These are phyloP conservation scores for Minunthozetes semirufus DNA, from an alignment of 2,888 invertebrate genomes.

Conservation along the genomic window DNA sequence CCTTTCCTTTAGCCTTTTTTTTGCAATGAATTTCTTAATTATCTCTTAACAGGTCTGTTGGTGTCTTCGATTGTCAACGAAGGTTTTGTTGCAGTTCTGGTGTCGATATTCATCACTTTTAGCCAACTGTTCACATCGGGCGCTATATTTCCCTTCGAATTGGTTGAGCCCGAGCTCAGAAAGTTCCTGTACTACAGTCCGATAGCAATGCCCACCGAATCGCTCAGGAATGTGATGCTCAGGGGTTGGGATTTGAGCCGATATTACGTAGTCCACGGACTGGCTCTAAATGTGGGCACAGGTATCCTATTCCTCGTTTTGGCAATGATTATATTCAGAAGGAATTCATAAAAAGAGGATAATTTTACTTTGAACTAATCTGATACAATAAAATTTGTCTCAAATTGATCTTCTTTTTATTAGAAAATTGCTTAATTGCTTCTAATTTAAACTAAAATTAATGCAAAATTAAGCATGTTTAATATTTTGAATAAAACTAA, in stretches of 20 bases:
- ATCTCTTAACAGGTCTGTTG: slow-evolving; percentile 8
- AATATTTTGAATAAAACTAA: too few species aligned
- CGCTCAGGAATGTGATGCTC: neutral
- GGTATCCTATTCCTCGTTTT: slow-evolving; percentile 5
- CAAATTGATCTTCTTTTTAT: too few species aligned
- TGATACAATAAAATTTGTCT: too few species aligned
- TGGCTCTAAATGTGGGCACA: slow-evolving; percentile 19
- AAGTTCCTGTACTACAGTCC: slow-evolving; percentile 8
- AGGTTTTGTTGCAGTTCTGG: slow-evolving; percentile 16
- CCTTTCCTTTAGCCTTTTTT: neutral
- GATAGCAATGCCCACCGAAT: neutral
- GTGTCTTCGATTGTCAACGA: slow-evolving; percentile 7
- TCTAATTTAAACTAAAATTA: too few species aligned
- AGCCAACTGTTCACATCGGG: slow-evolving; percentile 31
- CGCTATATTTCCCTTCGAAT: slow-evolving; percentile 32
- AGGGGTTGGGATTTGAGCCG: neutral
- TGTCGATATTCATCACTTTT: slow-evolving; percentile 31
- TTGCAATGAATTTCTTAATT: neutral
- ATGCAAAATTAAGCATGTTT: too few species aligned
- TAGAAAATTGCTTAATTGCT: too few species aligned
- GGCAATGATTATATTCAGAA: slow-evolving; percentile 26
- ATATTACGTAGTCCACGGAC: slow-evolving; percentile 26
- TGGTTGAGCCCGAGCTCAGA: neutral
- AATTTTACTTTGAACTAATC: too few species aligned
- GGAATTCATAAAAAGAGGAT: slow-evolving; percentile 23